Evolutionary conservation across 2,113 vertebrate species (phyloP).

Genomic region (Elephantulus edwardii): DNA sequence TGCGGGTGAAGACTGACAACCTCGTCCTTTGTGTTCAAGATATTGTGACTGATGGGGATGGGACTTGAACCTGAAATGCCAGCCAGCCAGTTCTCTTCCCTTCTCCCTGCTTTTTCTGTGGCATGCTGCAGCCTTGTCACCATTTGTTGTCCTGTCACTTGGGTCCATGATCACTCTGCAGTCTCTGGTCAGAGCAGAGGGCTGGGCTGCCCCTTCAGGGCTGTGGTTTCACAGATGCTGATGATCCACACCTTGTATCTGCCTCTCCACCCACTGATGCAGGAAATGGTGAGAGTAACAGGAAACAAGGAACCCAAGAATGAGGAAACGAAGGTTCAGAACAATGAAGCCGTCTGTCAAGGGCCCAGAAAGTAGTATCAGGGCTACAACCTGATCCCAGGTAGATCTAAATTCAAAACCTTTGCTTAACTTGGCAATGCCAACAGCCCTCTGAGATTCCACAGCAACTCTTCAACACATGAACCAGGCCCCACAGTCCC

Average conservation of each 20-base stretch:
- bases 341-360: background rate
- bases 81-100: background rate
- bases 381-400: background rate
- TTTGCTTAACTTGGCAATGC: background rate
- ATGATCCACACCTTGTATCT: background rate
- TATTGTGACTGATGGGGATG: background rate
- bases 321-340: background rate
- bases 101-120: background rate
- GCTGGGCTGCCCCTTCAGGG: background rate
- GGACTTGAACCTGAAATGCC: slow-evolving; percentile 16
- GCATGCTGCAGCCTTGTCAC: background rate
- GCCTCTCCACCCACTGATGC: background rate
- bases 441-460: background rate
- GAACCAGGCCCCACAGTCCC: no score
- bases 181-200: background rate
- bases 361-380: background rate
- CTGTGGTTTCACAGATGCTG: background rate
- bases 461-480: background rate
- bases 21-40: slow-evolving; percentile 39
- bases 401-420: background rate
- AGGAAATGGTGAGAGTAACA: background rate
- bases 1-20: background rate
- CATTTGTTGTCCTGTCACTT: background rate
- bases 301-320: background rate
- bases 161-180: background rate